A percentile compares a stretch with the other conserved stretches of the same genome.
These are phyloP conservation scores for Zoanthus sociatus DNA, from an alignment of 92 coral and sea anemone species.

Conservation along the genomic window DNA sequence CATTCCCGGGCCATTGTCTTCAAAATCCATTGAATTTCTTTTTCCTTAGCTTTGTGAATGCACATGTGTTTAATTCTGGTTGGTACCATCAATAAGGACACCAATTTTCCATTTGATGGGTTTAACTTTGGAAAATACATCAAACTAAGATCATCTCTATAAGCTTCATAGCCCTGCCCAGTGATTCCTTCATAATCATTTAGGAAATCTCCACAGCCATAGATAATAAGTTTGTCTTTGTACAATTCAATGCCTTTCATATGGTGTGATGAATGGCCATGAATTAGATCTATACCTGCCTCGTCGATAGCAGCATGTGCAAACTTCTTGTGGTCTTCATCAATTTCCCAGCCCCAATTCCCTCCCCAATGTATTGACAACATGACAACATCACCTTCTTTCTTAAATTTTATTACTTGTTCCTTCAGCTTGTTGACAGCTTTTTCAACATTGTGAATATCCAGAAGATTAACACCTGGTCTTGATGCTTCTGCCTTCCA, in stretches of 20 bases:
- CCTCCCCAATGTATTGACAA: conserved; percentile 92
- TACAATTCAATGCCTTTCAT: conserved; percentile 85
- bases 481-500: conserved; percentile 71
- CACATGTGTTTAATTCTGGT: conserved; percentile 80
- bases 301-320: conserved; percentile 83
- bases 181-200: conserved; percentile 88
- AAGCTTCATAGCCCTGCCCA: conserved; percentile 70
- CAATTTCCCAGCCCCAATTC: conserved; percentile 88
- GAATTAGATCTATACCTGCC: conserved; percentile 80
- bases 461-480: conserved; percentile 79
- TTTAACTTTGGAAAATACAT: conserved; percentile 83
- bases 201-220: conserved; percentile 91
- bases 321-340: conserved; percentile 71
- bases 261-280: conserved; percentile 93
- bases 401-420: conserved; percentile 60
- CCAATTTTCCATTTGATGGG: conserved; percentile 64
- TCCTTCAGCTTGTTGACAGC: conserved; percentile 54
- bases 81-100: conserved; percentile 78
- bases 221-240: conserved; percentile 77
- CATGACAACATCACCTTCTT: conserved; percentile 71
- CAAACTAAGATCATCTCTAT: conserved; percentile 75
- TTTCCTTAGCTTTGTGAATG: conserved; percentile 77
- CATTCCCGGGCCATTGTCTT: conserved; percentile 84
- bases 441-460: conserved; percentile 60
- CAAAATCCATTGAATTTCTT: conserved; percentile 80